Percentiles rank a stretch among this genome's conserved stretches.
phyloP scores from a whole-genome alignment of 2,113 vertebrate genomes.

The Microcebus jonahi region DNA sequence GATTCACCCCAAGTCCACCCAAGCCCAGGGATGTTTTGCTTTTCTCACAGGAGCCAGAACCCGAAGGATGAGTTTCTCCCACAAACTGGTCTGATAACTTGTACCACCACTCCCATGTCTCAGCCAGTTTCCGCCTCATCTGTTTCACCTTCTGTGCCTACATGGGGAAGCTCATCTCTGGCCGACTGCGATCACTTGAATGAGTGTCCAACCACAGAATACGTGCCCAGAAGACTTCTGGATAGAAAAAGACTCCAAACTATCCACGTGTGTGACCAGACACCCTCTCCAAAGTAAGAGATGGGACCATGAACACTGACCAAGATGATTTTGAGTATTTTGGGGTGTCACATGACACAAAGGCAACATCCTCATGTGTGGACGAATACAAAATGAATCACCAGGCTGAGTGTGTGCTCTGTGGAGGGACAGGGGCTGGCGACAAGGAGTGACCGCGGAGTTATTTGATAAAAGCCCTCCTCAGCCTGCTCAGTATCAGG shows the following conservation, averaged over 20 bases:
- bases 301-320: background rate
- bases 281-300: background rate
- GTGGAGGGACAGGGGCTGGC: background rate
- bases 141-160: background rate
- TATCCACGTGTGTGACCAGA: background rate
- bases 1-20: background rate
- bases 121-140: background rate
- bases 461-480: background rate
- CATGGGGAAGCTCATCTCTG: background rate
- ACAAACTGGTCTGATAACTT: background rate
- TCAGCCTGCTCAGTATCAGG: rapidly evolving
- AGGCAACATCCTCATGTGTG: background rate
- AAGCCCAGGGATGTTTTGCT: background rate
- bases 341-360: background rate
- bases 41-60: background rate
- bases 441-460: background rate
- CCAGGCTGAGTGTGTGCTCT: background rate
- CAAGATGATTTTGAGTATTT: background rate
- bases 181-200: background rate
- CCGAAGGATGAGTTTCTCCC: background rate
- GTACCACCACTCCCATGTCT: background rate
- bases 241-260: background rate
- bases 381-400: background rate
- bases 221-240: background rate
- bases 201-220: background rate